Evolutionary conservation across 2,888 invertebrate species (phyloP).

Genomic region (Nemotelus pantherinus): DNA sequence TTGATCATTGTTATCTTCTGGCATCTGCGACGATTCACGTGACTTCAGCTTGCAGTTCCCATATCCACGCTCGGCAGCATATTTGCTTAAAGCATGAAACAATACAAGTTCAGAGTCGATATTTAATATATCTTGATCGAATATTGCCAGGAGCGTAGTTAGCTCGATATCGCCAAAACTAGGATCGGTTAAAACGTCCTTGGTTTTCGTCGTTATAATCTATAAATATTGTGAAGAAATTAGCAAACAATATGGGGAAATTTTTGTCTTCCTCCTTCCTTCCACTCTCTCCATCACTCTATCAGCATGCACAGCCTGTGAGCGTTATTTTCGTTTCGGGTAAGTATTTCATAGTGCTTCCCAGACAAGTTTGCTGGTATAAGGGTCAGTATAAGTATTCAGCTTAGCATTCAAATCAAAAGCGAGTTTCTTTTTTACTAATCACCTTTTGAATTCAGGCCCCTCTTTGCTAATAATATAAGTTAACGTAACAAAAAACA

Average conservation of each 20-base stretch:
- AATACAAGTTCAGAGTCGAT: slow-evolving; percentile 80
- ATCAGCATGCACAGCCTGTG: no score
- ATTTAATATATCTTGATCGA: slow-evolving; percentile 78
- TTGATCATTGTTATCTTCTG: slow-evolving; percentile 47
- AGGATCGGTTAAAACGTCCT: slow-evolving; percentile 77
- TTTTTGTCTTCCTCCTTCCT: no score
- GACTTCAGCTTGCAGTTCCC: slow-evolving; percentile 44
- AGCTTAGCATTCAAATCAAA: background rate
- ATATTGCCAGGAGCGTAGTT: slow-evolving; percentile 77
- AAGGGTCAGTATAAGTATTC: background rate
- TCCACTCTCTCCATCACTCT: no score
- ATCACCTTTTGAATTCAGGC: no score
- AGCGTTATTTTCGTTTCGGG: no score
- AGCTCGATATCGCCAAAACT: slow-evolving; percentile 83
- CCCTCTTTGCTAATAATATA: no score
- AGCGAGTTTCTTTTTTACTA: no score
- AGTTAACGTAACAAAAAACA: no score
- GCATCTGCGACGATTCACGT: slow-evolving; percentile 29
- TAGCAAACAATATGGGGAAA: background rate
- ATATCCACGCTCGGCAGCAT: slow-evolving; percentile 69
- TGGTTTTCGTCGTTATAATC: slow-evolving; percentile 81
- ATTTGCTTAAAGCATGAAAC: slow-evolving; percentile 78
- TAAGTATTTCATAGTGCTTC: no score
- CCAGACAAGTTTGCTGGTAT: no score
- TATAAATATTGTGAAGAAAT: slow-evolving; percentile 57